Evolutionary conservation across 2,797 vertebrate species (phyloP).

Genomic region (Typhlichthys subterraneus): DNA sequence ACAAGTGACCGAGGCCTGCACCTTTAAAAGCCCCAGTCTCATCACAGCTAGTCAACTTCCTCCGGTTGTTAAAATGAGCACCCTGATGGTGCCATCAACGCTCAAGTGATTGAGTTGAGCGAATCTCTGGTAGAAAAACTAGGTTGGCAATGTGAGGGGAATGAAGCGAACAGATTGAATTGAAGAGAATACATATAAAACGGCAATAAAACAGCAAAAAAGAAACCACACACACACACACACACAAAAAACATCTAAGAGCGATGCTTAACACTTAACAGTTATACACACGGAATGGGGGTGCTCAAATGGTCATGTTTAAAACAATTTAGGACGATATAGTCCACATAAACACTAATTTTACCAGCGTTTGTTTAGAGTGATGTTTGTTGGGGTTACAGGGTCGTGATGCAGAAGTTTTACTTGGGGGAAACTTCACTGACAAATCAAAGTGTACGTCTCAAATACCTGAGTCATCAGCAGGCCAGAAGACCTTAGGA

Average conservation of each 20-base stretch:
- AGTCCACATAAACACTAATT: slow-evolving; percentile 8
- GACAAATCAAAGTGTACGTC: neutral
- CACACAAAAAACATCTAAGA: slow-evolving; percentile 13
- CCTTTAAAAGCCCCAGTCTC: slow-evolving; percentile 55
- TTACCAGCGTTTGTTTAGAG: slow-evolving; percentile 1
- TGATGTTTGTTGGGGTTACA: slow-evolving; percentile 8
- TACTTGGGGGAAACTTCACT: neutral
- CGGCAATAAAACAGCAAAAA: neutral
- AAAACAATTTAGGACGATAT: slow-evolving; percentile 17
- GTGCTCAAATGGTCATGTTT: slow-evolving; percentile 23
- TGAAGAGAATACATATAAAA: slow-evolving; percentile 51
- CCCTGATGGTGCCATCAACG: slow-evolving; percentile 69
- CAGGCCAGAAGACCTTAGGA: too few species aligned
- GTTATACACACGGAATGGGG: slow-evolving; percentile 15
- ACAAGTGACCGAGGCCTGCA: slow-evolving; percentile 17
- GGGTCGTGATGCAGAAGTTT: neutral
- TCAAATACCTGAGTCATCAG: too few species aligned
- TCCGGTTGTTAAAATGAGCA: slow-evolving; percentile 69
- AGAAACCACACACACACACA: slow-evolving; percentile 7
- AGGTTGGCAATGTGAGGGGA: slow-evolving; percentile 49
- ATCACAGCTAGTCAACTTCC: slow-evolving; percentile 48
- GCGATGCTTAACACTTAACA: slow-evolving; percentile 9
- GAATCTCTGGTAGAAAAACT: slow-evolving; percentile 61
- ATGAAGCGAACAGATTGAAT: slow-evolving; percentile 65
- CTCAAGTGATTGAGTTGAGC: slow-evolving; percentile 68